Base-by-base conservation (phyloP, 2,888 invertebrate genomes). In the Cremastinae sp. region DNA sequence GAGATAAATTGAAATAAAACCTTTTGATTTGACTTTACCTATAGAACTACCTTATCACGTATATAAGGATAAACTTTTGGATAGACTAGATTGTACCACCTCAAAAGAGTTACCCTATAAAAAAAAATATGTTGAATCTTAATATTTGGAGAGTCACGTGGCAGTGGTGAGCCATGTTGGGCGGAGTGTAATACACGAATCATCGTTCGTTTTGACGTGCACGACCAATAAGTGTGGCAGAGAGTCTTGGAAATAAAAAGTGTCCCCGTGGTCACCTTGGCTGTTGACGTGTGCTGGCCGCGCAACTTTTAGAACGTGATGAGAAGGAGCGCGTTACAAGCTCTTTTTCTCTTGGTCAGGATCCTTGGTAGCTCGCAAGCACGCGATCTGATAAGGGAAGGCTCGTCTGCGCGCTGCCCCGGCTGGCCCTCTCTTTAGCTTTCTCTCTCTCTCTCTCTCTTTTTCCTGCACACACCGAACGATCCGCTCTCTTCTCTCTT, bases 301-400 rank as follows among this genome's bases (percentile, higher is more conserved):
- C 20, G 28, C 28, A 28, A 28, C 28, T 28, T 28, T 28, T 28
- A 3, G 28, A 28, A 28, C 28, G 28, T 28, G 28, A 28, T 28
- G 28, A 28, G 28, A 28, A 28, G 28, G 28, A 28, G 28, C 28
- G 28, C 28, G 28, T 28, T 28, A 28, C 28, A 28, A 28, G 18
- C 28, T 43, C 34, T 51, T 34, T 51, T n/a, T 62, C 56, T 71
- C 51, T 56, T 49, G 41, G 36, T 64, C 51, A 20, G 47, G 51
- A 59, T 34, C 62, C 68, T 76, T 83, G 84, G 85, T 87, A 83
- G 85, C 83, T 81, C 83, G 79, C 79, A 83, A 87, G 81, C 88
- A 88, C 88, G 88, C 88, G 84, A 88, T 88, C 87, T 85, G 88
- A 88, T 88, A 87, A 86, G 74, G 81, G 82, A 84, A 84, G 85